Base-by-base conservation (phyloP, 2,888 invertebrate genomes). In the Lamellibrachia columna region DNA sequence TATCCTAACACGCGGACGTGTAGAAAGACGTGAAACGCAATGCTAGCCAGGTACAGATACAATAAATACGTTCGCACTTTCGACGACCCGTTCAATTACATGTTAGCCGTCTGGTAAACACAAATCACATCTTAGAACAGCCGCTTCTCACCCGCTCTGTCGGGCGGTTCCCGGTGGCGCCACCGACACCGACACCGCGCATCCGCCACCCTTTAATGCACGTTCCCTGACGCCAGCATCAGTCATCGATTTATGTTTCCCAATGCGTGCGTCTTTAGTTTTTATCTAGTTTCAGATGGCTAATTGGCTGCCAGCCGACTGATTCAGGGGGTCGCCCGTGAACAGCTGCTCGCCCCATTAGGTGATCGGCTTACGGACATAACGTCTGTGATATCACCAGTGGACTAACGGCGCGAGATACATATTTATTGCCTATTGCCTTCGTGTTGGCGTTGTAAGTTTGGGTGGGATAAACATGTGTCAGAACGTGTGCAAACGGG, bases 31-130 rank as follows among this genome's bases (percentile, higher is more conserved):
- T 22, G 75, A 22, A 11, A 3, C 75, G 15, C 40, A 40, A 40
- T 40, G 40, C 40, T 40, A 40, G 40, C 40, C 11, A 75, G 2
- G 75, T 75, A 75, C 22, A 75, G 40, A 40, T 40, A 40, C 40
- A 75, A 75, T 75, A 75, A n/a, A 75, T 75, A 15, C 75, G 75
- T 75, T 75, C n/a, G 75, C 75, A 75, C 75, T 75, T 75, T n/a
- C 75, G 75, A 6, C 22, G 75, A 11, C 75, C 22, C 75, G 75
- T n/a, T 11, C 75, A 75, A 75, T 75, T 22, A 22, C 75, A 75
- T 75, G 22, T 22, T 6, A 4, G 6, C 22, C 75, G 75, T 22
- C 75, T 75, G 75, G 22, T n/a, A 75, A 75, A 75, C 75, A 75
- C 75, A 75, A 75, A 75, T 75, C 75, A 75, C 22, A 22, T 75